Conservation (phyloP, 2,113 vertebrate genomes). For the Cyanoliseus patagonus region DNA sequence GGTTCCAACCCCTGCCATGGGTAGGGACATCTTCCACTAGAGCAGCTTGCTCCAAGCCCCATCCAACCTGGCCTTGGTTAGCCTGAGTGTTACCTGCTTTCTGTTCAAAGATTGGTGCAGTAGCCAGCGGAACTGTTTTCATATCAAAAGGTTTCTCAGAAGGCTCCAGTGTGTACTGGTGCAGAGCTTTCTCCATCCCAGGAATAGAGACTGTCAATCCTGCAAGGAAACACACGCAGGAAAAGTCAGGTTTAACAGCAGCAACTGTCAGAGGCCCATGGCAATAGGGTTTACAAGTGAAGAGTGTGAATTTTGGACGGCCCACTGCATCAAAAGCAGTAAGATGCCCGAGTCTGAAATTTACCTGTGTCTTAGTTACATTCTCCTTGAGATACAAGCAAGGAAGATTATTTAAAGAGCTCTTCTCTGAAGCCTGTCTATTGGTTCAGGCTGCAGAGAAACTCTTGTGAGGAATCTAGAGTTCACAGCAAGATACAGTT, state of each 20-base stretch:
- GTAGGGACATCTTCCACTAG: background rate
- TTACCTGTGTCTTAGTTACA: background rate
- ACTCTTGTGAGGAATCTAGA: background rate
- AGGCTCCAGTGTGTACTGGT: conserved; percentile 94
- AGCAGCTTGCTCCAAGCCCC: background rate
- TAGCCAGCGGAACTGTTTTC: conserved; percentile 90
- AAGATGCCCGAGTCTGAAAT: background rate
- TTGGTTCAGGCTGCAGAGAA: background rate
- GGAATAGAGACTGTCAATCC: conserved; percentile 91
- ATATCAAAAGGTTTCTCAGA: conserved; percentile 95
- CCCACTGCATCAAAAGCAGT: background rate
- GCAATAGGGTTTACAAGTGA: background rate
- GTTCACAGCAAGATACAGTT: background rate
- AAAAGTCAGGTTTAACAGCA: background rate
- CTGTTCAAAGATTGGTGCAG: conserved; percentile 86
- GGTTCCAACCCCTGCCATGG: background rate
- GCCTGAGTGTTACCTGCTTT: conserved; percentile 80
- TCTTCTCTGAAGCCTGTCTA: background rate
- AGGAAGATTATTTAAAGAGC: background rate
- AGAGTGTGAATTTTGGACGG: background rate
- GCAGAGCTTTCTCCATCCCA: conserved; percentile 94
- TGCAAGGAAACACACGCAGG: conserved; percentile 33
- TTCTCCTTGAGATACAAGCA: background rate
- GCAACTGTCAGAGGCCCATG: background rate
- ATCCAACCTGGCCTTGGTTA: background rate